These are phyloP conservation scores for Scaptomyza hsui DNA, from an alignment of 1,140 invertebrate species.

Conservation along the genomic window DNA sequence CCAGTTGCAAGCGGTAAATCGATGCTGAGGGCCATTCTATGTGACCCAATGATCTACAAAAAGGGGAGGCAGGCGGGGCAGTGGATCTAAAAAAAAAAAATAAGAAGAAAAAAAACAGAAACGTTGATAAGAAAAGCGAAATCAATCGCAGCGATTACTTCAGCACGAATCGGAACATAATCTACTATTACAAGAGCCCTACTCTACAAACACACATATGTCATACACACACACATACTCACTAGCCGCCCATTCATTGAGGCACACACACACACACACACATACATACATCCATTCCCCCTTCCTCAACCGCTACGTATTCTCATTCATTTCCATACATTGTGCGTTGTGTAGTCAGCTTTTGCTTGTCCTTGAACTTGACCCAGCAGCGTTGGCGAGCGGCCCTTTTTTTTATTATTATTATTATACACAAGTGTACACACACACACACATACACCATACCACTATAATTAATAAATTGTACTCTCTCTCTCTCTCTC, in stretches of 20 bases:
- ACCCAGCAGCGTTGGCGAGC: conserved; percentile 64
- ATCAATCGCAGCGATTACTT: conserved; percentile 52
- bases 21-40: conserved; percentile 58
- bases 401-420: conserved; percentile 67
- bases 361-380: conserved; percentile 76
- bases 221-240: not conserved
- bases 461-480: conserved; percentile 70
- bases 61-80: conserved; percentile 51
- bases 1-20: conserved; percentile 76
- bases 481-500: conserved; percentile 16
- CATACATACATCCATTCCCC: conserved; percentile 4
- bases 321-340: conserved; percentile 64
- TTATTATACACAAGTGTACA: conserved; percentile 51
- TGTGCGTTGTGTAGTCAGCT: conserved; percentile 30
- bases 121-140: conserved; percentile 55
- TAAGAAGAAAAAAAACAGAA: not conserved
- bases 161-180: conserved; percentile 25
- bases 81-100: conserved; percentile 29
- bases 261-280: conserved; percentile 12
- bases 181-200: conserved; percentile 38
- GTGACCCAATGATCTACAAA: conserved; percentile 81
- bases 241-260: conserved; percentile 19
- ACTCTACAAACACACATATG: conserved; percentile 9
- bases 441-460: conserved; percentile 1
- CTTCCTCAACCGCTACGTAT: conserved; percentile 15